Percentiles rank a stretch among this genome's conserved stretches.
Conservation (phyloP, 2,797 vertebrate species). For the Poecilia gillii region DNA sequence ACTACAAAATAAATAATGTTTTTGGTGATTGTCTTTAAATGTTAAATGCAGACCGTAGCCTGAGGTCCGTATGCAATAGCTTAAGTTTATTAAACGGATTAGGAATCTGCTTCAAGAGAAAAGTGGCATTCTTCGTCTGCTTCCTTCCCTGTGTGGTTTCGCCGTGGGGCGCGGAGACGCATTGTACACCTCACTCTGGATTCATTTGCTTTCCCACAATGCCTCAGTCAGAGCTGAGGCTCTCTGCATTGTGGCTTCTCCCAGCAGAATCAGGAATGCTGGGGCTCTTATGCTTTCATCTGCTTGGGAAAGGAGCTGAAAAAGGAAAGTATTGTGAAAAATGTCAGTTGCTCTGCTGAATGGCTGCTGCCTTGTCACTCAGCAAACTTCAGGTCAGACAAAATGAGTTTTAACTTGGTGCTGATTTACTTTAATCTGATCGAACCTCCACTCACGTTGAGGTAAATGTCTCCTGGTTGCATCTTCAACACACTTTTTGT, state of each 20-base stretch:
- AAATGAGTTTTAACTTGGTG: background rate
- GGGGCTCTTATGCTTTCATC: constrained; percentile 48
- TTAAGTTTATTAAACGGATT: constrained; percentile 38
- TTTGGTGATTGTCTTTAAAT: constrained; percentile 62
- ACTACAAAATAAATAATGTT: constrained; percentile 54
- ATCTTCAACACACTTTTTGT: background rate
- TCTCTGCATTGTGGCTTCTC: constrained; percentile 43
- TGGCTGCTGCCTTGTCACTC: constrained; percentile 19
- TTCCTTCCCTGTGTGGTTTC: background rate
- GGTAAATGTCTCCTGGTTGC: background rate
- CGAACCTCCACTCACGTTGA: background rate
- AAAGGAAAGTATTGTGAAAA: constrained; percentile 35
- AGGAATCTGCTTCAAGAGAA: constrained; percentile 38
- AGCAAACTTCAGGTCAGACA: background rate
- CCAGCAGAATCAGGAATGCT: constrained; percentile 28
- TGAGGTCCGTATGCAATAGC: constrained; percentile 40
- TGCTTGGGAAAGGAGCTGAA: constrained; percentile 52
- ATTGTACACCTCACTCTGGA: constrained; percentile 20
- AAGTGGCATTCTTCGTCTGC: constrained; percentile 35
- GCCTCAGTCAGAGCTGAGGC: constrained; percentile 26
- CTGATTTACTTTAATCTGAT: background rate
- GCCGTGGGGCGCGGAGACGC: constrained; percentile 4
- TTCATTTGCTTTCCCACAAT: constrained; percentile 35
- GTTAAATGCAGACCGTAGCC: constrained; percentile 54
- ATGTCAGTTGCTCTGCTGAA: constrained; percentile 48